Evolutionary conservation across 2,888 invertebrate species (phyloP), one percentile per base, ranked within the genome.

Genomic region (Eupithecia vulgata): DNA sequence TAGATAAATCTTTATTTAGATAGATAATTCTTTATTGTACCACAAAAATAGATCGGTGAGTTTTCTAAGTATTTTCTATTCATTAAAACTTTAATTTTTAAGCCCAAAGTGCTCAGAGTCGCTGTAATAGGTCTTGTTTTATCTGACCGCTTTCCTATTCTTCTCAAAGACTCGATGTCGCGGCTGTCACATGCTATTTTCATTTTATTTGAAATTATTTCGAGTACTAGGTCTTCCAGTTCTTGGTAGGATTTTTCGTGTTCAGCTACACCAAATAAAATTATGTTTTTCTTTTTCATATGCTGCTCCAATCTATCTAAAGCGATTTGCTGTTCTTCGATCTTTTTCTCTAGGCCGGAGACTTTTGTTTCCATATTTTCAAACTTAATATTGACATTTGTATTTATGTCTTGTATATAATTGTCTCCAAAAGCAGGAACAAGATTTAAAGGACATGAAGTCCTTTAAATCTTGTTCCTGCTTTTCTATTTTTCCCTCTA

Each of bases 251-350:
- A 34, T 67, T 67, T 67, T 52, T 52, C 48, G 8, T 34, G 34
- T 34, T 67, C 48, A 34, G 40, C 8, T n/a, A 67, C 35, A 7
- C 67, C 67, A 48, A 67, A 67, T n/a, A 67, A 34, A 48, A n/a
- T n/a, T n/a, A n/a, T n/a, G n/a, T n/a, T n/a, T n/a, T n/a, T n/a
- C n/a, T n/a, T n/a, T n/a, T n/a, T 67, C 48, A 48, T 34, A 0
- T 67, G 48, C 48, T 67, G 52, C 48, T 67, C 45, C 10, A 67
- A 30, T 52, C 21, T 48, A 48, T 67, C 67, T 25, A 52, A 48
- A 34, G 52, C 8, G 13, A 8, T 52, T 52, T 67, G 67, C 21
- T 67, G 67, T 45, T 48, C 52, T 35, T 17, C 34, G 1, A 48
- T 35, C 30, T 34, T 48, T n/a, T n/a, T n/a, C n/a, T n/a, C n/a